Evolutionary conservation across 2,113 vertebrate genomes (phyloP).

Genomic region (Neoarius graeffei): DNA sequence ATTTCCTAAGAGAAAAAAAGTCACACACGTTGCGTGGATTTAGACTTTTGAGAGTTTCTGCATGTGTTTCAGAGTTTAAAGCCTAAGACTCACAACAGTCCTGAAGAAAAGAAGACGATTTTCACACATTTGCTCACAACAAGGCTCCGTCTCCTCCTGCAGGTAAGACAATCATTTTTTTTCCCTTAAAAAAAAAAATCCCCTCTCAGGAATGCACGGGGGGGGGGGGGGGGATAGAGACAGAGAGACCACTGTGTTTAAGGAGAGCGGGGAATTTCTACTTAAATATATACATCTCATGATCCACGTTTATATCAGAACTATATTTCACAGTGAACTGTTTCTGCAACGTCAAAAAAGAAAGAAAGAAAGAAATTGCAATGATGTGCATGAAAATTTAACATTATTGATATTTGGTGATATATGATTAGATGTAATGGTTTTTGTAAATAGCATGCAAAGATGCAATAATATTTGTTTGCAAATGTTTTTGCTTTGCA

Average conservation of each 20-base stretch:
- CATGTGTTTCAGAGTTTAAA: neutral
- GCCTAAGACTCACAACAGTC: neutral
- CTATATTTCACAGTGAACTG: neutral
- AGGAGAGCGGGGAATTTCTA: neutral
- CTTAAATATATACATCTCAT: neutral
- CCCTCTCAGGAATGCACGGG: conserved; percentile 36
- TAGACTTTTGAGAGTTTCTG: neutral
- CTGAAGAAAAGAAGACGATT: neutral
- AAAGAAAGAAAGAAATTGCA: neutral
- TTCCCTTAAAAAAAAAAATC: neutral
- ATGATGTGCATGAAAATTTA: neutral
- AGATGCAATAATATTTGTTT: neutral
- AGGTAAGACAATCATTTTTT: conserved; percentile 30
- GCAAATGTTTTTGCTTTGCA: neutral
- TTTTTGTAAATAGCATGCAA: neutral
- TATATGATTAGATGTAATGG: neutral
- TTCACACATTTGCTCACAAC: neutral
- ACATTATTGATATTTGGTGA: neutral
- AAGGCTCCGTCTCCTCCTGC: conserved; percentile 18
- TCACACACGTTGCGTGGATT: neutral
- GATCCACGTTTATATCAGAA: neutral
- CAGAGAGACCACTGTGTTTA: neutral
- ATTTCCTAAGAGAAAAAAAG: neutral
- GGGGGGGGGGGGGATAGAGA: neutral
- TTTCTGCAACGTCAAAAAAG: no score